Evolutionary conservation across 2,797 vertebrate genomes (phyloP).

Genomic region (Cynodonichthys magdalenae): DNA sequence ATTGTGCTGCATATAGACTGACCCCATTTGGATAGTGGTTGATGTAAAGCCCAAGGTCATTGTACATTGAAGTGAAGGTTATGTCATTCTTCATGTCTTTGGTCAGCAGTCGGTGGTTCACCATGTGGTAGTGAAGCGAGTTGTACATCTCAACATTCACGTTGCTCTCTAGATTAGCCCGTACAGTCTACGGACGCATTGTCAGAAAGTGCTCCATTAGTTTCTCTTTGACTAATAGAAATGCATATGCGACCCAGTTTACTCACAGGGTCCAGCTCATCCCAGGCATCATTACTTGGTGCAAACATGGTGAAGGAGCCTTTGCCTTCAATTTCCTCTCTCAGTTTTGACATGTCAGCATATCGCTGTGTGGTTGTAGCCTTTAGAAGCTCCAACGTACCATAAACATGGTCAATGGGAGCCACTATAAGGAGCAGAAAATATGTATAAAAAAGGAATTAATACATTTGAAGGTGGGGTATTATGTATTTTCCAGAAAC

Average conservation of each 20-base stretch:
- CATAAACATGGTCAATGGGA: slow-evolving; percentile 93
- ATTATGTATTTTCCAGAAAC: too few relatives aligned
- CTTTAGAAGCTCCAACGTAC: slow-evolving; percentile 88
- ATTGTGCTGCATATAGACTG: slow-evolving; percentile 31
- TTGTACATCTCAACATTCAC: slow-evolving; percentile 91
- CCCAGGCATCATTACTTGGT: slow-evolving; percentile 94
- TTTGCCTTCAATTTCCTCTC: slow-evolving; percentile 87
- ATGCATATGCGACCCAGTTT: not conserved
- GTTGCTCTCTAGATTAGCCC: slow-evolving; percentile 84
- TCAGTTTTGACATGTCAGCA: slow-evolving; percentile 85
- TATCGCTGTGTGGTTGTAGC: slow-evolving; percentile 86
- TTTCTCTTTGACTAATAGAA: not conserved
- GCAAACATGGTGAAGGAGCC: slow-evolving; percentile 94
- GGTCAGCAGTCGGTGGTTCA: slow-evolving; percentile 89
- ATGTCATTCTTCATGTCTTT: slow-evolving; percentile 94
- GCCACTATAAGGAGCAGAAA: slow-evolving; percentile 76
- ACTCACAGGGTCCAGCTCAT: slow-evolving; percentile 86
- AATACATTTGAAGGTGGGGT: not conserved
- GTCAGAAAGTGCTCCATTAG: not conserved
- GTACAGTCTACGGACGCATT: slow-evolving; percentile 76
- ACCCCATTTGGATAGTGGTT: slow-evolving; percentile 97
- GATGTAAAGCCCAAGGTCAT: slow-evolving; percentile 86
- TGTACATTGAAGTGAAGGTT: slow-evolving; percentile 87
- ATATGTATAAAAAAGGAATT: not conserved
- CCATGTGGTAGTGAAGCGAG: slow-evolving; percentile 91